A percentile compares a stretch with the other conserved stretches of the same genome.
Evolutionary conservation across 1,140 invertebrate species (phyloP).

Genomic region (Brachionus rubens): DNA sequence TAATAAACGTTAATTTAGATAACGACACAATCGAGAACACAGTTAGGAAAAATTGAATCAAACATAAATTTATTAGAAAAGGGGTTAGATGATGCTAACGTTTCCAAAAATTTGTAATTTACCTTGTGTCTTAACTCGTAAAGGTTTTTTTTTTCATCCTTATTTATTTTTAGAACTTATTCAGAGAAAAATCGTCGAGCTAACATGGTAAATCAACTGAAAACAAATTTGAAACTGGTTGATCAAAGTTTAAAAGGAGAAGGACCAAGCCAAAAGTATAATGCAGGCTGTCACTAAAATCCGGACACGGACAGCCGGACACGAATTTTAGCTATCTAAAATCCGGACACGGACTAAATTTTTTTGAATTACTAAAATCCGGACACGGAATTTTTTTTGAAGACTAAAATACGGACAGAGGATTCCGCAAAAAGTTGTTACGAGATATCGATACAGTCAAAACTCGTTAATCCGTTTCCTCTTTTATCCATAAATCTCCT

Average conservation of each 20-base stretch:
- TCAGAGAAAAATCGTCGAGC: conserved; percentile 3
- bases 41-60: conserved; percentile 18
- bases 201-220: conserved; percentile 18
- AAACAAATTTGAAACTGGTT: background rate
- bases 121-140: background rate
- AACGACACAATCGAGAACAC: conserved; percentile 7
- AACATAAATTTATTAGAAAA: background rate
- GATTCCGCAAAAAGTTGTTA: no score
- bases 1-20: background rate
- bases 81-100: background rate
- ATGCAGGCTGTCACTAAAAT: no score
- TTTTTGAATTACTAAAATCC: no score
- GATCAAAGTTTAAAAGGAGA: conserved; percentile 30
- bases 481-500: no score
- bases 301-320: no score
- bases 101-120: background rate
- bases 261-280: conserved; percentile 22
- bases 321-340: no score
- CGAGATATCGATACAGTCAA: no score
- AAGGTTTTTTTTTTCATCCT: background rate
- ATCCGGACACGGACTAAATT: no score
- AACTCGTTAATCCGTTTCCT: no score
- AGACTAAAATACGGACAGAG: no score
- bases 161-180: background rate
- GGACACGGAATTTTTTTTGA: no score